Evolutionary conservation across 2,113 vertebrate species (phyloP), one percentile per base, ranked within the genome.

Genomic region (Paracanthobrama guichenoti): DNA sequence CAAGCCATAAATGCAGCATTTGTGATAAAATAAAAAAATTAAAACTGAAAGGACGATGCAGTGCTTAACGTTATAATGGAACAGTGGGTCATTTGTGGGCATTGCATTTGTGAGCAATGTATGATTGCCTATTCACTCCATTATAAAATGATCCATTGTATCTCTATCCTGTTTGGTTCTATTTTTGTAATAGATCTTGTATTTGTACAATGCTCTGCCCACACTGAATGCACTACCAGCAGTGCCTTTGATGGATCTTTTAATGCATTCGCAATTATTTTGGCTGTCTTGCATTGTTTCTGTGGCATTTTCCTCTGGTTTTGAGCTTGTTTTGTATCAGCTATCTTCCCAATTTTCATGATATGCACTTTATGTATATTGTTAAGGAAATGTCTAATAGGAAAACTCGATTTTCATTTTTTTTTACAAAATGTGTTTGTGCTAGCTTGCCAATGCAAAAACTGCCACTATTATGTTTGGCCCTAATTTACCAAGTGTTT

Each of bases 141-240:
- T 80, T 67, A 80, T 66, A 50, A 80, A 80, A 67, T 80, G 18
- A 48, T 80, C 42, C 18, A 66, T 80, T 80, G 44, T 80, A 31
- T 66, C 42, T 50, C 26, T 31, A n/a, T 50, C 42, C 26, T 31
- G 10, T 67, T 67, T 67, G 18, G 8, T 66, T 80, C 42, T 66
- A 31, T 80, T 66, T 80, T 64, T 66, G 18, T 67, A 62, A 80
- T 66, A 11, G 4, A 80, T 80, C 44, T 80, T 67, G 78, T 31
- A 50, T 67, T 80, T 80, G 78, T 31, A 31, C 24, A 80, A n/a
- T 50, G 78, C 78, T 48, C n/a, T 50, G 78, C 60, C 60, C 60
- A 66, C 42, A 66, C 78, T 66, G 42, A 66, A 48, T 62, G 57
- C 39, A 79, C 69, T 46, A 72, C 35, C 42, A 14, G 39, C 22